Percentiles rank a stretch among this genome's conserved stretches.
phyloP scores from a whole-genome alignment of 1,140 invertebrate genomes.

The Sarcophaga bullata region DNA sequence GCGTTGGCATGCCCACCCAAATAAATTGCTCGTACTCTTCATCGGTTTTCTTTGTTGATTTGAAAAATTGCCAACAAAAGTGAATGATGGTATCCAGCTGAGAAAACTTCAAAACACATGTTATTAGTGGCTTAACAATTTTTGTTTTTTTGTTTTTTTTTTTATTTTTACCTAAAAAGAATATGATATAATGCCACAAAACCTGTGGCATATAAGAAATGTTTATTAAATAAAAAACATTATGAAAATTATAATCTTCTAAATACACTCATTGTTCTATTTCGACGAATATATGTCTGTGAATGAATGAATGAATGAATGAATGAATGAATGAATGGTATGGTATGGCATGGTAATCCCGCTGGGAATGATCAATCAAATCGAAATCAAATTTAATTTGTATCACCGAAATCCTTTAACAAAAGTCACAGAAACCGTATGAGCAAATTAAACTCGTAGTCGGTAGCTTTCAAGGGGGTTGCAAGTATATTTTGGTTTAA shows the following conservation, averaged over 20 bases:
- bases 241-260: conserved; percentile 34
- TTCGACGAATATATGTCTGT: conserved; percentile 7
- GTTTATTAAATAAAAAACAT: conserved; percentile 21
- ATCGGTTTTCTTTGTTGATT: background rate
- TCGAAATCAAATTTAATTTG: conserved; percentile 58
- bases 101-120: conserved; percentile 40
- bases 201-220: conserved; percentile 28
- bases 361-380: conserved; percentile 64
- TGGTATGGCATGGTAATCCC: conserved; percentile 48
- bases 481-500: background rate
- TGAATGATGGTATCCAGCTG: conserved; percentile 41
- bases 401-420: conserved; percentile 42
- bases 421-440: background rate
- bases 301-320: background rate
- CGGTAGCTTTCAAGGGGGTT: conserved; percentile 4
- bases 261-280: background rate
- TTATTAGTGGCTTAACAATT: conserved; percentile 40
- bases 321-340: background rate
- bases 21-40: background rate
- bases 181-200: background rate
- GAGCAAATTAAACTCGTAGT: background rate
- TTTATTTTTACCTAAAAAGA: background rate
- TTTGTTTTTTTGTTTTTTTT: background rate
- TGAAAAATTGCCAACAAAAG: conserved; percentile 41
- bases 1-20: conserved; percentile 8